These are phyloP conservation scores for Pelecanoides urinatrix DNA, from an alignment of 2,113 vertebrate species.

Conservation along the genomic window DNA sequence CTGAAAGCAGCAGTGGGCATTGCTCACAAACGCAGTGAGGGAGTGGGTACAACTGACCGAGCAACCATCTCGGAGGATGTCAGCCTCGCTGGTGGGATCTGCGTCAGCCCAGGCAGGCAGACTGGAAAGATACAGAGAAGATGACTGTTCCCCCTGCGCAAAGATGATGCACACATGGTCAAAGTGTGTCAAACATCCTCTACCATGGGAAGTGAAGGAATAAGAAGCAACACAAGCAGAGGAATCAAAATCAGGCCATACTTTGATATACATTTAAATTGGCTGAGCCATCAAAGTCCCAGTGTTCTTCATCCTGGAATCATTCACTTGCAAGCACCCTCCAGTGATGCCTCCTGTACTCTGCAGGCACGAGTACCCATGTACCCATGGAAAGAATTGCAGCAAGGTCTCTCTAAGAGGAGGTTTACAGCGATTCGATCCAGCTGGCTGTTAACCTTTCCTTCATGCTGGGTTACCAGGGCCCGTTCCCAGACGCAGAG, in stretches of 20 bases:
- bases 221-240: background rate
- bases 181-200: background rate
- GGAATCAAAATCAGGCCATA: background rate
- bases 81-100: background rate
- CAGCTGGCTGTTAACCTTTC: background rate
- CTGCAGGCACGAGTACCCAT: background rate
- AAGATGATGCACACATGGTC: background rate
- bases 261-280: background rate
- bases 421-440: background rate
- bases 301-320: background rate
- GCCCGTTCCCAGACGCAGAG: fast-evolving
- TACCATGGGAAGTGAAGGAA: background rate
- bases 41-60: fast-evolving
- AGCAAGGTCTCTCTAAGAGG: background rate
- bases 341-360: background rate
- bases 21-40: background rate
- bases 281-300: background rate
- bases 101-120: background rate
- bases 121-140: background rate
- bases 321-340: background rate
- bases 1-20: background rate
- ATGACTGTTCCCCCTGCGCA: background rate
- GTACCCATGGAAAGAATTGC: background rate
- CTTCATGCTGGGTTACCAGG: background rate
- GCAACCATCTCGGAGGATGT: background rate